Percentiles rank a stretch among this genome's conserved stretches.
Evolutionary conservation across 2,888 invertebrate species (phyloP).

Genomic region (Gnatocerus cornutus): DNA sequence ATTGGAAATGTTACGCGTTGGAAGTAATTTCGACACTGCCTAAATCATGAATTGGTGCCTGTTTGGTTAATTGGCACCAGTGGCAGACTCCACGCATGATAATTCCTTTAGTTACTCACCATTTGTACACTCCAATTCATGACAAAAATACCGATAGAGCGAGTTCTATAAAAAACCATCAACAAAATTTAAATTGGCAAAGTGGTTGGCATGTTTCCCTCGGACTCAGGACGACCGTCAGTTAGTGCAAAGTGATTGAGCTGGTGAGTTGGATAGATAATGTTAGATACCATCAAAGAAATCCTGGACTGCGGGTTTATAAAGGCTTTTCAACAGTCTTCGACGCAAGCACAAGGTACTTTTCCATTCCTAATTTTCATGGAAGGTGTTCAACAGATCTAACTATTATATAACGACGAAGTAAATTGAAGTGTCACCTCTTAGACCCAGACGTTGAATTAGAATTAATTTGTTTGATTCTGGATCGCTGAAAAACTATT

Average conservation of each 20-base stretch:
- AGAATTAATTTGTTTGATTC: too few relatives aligned
- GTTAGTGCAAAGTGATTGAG: conserved; percentile 50
- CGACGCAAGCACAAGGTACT: conserved; percentile 30
- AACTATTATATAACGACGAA: conserved; percentile 15
- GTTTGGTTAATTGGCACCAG: conserved; percentile 20
- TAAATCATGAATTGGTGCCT: background rate
- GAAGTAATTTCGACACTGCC: background rate
- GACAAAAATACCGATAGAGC: background rate
- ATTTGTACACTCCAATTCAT: too few relatives aligned
- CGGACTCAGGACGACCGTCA: conserved; percentile 17
- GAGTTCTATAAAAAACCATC: conserved; percentile 29
- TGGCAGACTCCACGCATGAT: conserved; percentile 34
- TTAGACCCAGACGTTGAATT: too few relatives aligned
- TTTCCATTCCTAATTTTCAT: background rate
- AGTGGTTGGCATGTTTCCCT: conserved; percentile 41
- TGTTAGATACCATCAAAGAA: conserved; percentile 68
- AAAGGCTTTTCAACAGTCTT: conserved; percentile 49
- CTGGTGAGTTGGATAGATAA: conserved; percentile 60
- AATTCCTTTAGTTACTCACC: background rate
- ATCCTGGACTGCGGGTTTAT: conserved; percentile 65
- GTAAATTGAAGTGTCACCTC: conserved; percentile 16
- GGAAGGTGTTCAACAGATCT: background rate
- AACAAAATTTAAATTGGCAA: conserved; percentile 29
- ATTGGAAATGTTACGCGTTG: background rate
- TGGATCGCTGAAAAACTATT: conserved; percentile 16